Evolutionary conservation across 1,140 invertebrate genomes (phyloP), one percentile per base, ranked within the genome.

Genomic region (Lepidurus packardi): DNA sequence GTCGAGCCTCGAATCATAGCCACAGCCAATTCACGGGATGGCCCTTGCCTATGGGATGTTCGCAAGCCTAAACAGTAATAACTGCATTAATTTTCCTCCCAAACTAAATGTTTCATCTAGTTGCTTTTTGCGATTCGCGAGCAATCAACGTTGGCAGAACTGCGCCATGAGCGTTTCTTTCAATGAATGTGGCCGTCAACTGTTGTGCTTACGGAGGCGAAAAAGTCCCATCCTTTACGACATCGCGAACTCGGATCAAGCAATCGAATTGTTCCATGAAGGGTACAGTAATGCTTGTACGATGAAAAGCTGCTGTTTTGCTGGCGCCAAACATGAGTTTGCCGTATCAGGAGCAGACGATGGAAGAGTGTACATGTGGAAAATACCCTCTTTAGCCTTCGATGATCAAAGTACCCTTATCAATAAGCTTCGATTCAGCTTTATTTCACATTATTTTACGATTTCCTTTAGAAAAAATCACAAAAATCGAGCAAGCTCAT

Each of bases 231-330:
- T 95, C 4, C 85, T 97, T 0, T 98, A 95, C 83, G 82, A 86
- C 74, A 81, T 77, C 5, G 43, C 24, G 9, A 43, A 34, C 43
- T 47, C 41, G 1, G 73, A 45, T 9, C 65, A 78, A 24, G 86
- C 87, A 0, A 87, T 92, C 0, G 92, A 96, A 85, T 97, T 98
- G 85, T 94, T 96, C 84, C 93, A 96, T 84, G 89, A 90, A 41
- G 93, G 93, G 78, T 98, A 98, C 84, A 97, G 95, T 81, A 98
- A 98, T 84, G 96, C 94, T 1, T 98, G 95, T 84, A 98, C 96
- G 0, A 97, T 98, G 94, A 98, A 98, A 85, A 96, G 94, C 79
- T 97, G 95, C 82, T 93, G 91, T 76, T 98, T 98, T 88, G 95
- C 93, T n/a, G 96, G 95, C 0, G 90, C 91, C 7, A 88, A 91